A percentile compares a stretch with the other conserved stretches of the same genome.
phyloP scores from a whole-genome alignment of 2,888 invertebrate species.

The Deroplatys truncata region DNA sequence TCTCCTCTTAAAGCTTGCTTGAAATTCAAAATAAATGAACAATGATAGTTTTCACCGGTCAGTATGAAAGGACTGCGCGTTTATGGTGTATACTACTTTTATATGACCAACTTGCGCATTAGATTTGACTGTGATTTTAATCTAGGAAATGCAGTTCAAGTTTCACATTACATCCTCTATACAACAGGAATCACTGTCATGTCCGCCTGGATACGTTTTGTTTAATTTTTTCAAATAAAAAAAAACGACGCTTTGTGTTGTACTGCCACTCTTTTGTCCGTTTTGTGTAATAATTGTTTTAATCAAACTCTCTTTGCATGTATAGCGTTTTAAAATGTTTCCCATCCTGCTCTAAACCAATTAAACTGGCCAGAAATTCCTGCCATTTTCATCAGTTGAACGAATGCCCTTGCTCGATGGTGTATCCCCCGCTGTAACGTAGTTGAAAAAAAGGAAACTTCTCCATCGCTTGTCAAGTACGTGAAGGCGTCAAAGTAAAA shows the following conservation, averaged over 20 bases:
- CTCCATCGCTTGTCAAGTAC: background rate
- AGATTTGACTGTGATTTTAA: background rate
- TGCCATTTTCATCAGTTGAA: background rate
- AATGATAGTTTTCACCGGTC: no score
- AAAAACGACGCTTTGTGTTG: background rate
- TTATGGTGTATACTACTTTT: background rate
- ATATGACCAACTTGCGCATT: background rate
- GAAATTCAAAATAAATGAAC: no score
- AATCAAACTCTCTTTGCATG: background rate
- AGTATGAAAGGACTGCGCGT: no score
- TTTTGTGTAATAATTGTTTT: background rate
- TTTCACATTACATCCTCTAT: background rate
- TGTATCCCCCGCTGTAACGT: background rate
- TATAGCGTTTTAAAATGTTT: background rate
- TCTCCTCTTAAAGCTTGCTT: no score
- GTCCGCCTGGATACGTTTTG: background rate
- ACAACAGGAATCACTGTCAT: background rate
- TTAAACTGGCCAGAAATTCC: background rate
- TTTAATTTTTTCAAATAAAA: background rate
- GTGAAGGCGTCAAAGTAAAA: background rate
- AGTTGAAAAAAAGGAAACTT: background rate
- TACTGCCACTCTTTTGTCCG: background rate
- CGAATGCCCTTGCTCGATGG: background rate
- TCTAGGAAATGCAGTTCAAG: background rate
- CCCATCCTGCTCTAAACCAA: background rate